phyloP scores from a whole-genome alignment of 2,113 vertebrate genomes.

The Cynocephalus volans region DNA sequence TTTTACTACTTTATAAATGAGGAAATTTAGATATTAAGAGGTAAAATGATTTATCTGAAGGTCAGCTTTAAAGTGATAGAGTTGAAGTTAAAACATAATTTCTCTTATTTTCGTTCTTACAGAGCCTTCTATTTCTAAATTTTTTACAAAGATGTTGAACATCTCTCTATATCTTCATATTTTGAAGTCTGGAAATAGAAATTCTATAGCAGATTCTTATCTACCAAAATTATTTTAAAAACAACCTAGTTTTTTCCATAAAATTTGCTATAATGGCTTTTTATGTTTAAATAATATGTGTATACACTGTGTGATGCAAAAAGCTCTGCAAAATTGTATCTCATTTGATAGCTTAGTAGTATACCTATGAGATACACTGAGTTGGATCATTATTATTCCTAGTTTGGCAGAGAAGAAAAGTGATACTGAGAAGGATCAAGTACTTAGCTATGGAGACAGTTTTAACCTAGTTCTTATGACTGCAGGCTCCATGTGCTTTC shows the following conservation, averaged over 20 bases:
- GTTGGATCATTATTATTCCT: neutral
- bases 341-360: neutral
- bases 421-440: neutral
- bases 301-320: neutral
- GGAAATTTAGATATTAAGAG: neutral
- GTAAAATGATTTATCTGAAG: conserved; percentile 43
- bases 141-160: neutral
- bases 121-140: neutral
- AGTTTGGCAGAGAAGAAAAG: neutral
- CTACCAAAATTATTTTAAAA: conserved; percentile 29
- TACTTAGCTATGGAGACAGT: neutral
- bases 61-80: neutral
- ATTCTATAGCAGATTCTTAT: neutral
- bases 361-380: neutral
- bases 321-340: neutral
- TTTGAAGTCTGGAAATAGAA: conserved; percentile 47
- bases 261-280: conserved; percentile 40
- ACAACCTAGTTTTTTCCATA: neutral
- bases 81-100: neutral
- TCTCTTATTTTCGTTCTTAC: conserved; percentile 26
- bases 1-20: conserved; percentile 25
- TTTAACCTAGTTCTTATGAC: neutral
- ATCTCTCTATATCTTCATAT: neutral
- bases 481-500: neutral
- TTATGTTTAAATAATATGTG: conserved; percentile 15